These are phyloP conservation scores for Drosophila tani DNA, from an alignment of 1,140 invertebrate species.

Conservation along the genomic window DNA sequence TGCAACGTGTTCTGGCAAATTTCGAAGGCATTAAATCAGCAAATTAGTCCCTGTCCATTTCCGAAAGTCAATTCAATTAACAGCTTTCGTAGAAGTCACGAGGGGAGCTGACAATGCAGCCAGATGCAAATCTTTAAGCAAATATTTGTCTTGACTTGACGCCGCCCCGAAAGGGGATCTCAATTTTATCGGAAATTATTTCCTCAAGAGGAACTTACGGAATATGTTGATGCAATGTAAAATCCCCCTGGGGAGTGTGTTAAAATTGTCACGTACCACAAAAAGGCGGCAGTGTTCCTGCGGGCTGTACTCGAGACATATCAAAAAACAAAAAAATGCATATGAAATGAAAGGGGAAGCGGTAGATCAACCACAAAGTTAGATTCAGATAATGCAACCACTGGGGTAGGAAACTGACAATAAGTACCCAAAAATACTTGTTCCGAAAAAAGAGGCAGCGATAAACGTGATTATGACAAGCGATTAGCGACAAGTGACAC, in stretches of 20 bases:
- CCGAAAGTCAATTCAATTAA: conserved; percentile 22
- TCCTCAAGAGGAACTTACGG: conserved; percentile 21
- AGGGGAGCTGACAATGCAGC: conserved; percentile 53
- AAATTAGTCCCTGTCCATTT: neutral
- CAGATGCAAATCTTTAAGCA: conserved; percentile 75
- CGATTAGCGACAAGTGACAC: conserved; percentile 82
- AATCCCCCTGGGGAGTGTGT: conserved; percentile 40
- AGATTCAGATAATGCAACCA: conserved; percentile 52
- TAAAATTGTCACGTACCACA: conserved; percentile 80
- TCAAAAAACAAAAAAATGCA: conserved; percentile 32
- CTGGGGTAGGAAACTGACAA: conserved; percentile 36
- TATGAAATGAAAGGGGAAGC: conserved; percentile 42
- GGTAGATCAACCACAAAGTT: conserved; percentile 58
- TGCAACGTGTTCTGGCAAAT: conserved; percentile 23
- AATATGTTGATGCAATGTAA: conserved; percentile 35
- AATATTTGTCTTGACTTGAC: conserved; percentile 77
- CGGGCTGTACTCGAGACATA: conserved; percentile 53
- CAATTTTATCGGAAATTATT: conserved; percentile 32
- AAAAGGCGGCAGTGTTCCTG: conserved; percentile 39
- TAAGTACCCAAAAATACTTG: conserved; percentile 52
- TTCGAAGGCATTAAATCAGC: conserved; percentile 12
- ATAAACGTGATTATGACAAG: conserved; percentile 79
- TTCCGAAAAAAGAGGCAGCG: conserved; percentile 59
- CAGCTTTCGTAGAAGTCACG: conserved; percentile 3
- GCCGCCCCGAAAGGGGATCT: conserved; percentile 9